These are phyloP conservation scores for Anthopleura xanthogrammica DNA, from an alignment of 92 coral and sea anemone genomes.

Conservation along the genomic window DNA sequence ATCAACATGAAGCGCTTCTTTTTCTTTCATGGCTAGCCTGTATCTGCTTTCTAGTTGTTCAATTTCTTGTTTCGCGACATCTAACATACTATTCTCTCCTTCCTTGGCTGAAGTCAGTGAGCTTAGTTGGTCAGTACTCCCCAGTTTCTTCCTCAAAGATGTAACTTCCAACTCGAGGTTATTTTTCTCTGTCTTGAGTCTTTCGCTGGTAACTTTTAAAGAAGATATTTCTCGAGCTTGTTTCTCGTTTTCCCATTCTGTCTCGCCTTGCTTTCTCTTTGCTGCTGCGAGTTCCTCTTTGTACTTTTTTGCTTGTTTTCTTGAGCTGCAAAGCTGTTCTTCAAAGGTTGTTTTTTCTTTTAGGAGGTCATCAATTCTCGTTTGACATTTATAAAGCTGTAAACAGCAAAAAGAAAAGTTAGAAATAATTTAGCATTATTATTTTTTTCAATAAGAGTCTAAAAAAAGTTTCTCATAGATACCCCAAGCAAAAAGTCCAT, in stretches of 20 bases:
- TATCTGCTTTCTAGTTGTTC: constrained; percentile 47
- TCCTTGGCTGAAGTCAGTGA: background rate
- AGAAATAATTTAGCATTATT: background rate
- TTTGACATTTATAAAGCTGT: constrained; percentile 48
- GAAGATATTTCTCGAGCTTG: constrained; percentile 42
- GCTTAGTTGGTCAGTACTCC: constrained; percentile 12
- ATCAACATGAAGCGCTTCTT: constrained; percentile 51
- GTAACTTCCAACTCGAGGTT: constrained; percentile 38
- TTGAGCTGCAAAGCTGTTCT: constrained; percentile 39
- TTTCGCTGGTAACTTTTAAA: constrained; percentile 41
- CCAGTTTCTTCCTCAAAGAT: constrained; percentile 41
- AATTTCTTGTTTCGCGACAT: constrained; percentile 40
- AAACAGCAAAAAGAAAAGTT: background rate
- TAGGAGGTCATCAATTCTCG: constrained; percentile 41
- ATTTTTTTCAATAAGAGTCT: background rate
- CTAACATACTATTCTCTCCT: constrained; percentile 34
- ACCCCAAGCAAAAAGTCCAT: too few relatives aligned
- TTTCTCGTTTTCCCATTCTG: constrained; percentile 75
- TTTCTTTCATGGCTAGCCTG: constrained; percentile 41
- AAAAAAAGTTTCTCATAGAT: too few relatives aligned
- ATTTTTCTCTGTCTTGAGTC: constrained; percentile 39
- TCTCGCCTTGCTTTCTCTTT: constrained; percentile 53
- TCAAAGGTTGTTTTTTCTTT: constrained; percentile 40
- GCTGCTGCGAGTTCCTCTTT: constrained; percentile 49
- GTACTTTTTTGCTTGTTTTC: constrained; percentile 39